Base-by-base conservation (phyloP, 2,113 vertebrate species). In the Pygoscelis antarcticus region DNA sequence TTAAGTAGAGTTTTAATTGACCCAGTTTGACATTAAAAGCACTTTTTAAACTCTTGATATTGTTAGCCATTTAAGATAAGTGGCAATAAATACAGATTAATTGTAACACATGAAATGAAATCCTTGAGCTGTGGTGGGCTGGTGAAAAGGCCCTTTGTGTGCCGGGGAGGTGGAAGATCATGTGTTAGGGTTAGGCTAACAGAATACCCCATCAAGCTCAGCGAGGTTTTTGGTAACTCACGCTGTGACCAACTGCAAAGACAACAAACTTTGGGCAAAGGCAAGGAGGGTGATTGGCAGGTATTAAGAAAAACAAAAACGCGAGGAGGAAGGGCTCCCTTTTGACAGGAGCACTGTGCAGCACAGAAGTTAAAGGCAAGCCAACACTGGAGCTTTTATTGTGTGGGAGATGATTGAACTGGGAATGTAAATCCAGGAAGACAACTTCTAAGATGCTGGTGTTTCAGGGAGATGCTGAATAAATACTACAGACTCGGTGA, bases 31-130 rank as follows among this genome's bases (percentile, higher is more conserved):
- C 97, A 97, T 93, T 97, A 96, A 97, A 98, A 97, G 96, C 96
- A 90, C 96, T 97, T 96, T 95, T 96, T 92, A 97, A 96, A 97
- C 95, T 87, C 96, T 90, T 97, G 97, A 97, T 98, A 98, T 97
- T 98, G 97, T 97, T 97, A 96, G 96, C 96, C 94, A 97, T 97
- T 98, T 97, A 96, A 96, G 95, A 97, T 98, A 98, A 98, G 98
- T 98, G 97, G 97, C 97, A 97, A 98, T 98, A 98, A 98, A 98
- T 97, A 98, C 97, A 97, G 97, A 98, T 97, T 97, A 97, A 98
- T 97, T 97, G 97, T 95, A 96, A 96, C 87, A 81, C 74, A 72
- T 89, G 97, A 97, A 97, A 97, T 90, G 89, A 87, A 95, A 97
- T 72, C 97, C 87, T 11, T 13, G 77, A 77, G 95, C 94, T 82